Conservation (phyloP, 2,797 vertebrate species). For the Danio aesculapii region DNA sequence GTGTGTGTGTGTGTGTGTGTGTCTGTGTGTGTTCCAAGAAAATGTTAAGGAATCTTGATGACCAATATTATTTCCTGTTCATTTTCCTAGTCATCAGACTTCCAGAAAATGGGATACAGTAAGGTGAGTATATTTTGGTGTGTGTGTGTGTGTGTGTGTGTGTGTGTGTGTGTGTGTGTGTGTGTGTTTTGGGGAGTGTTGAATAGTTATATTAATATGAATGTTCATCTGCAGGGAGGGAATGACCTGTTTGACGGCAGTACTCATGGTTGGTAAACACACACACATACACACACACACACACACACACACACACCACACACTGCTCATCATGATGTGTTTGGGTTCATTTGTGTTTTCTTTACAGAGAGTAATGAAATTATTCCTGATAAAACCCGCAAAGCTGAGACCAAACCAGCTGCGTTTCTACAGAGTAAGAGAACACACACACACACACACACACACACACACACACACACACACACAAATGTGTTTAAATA, state of each 20-base stretch:
- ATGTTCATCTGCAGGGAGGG: slow-evolving; percentile 7
- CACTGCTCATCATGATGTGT: not conserved
- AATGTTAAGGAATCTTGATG: not conserved
- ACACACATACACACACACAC: slow-evolving; percentile 2
- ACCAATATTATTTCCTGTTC: not conserved
- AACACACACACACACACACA: not conserved
- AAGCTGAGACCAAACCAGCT: slow-evolving; percentile 21
- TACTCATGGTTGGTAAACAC: not conserved
- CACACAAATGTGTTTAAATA: not conserved
- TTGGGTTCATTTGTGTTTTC: slow-evolving; percentile 53
- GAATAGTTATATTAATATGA: not conserved
- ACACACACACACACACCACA: not conserved
- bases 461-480: slow-evolving; percentile 4
- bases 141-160: not conserved
- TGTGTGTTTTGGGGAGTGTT: too few species aligned
- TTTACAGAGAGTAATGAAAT: slow-evolving; percentile 49
- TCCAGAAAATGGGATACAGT: not conserved
- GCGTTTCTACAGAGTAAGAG: slow-evolving; percentile 41
- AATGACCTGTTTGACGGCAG: not conserved
- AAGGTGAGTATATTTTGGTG: slow-evolving; percentile 16
- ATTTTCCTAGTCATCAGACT: not conserved
- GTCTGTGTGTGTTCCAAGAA: not conserved
- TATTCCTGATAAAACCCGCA: not conserved
- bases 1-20: too few species aligned
- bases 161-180: not conserved